Percentiles rank a stretch among this genome's conserved stretches.
phyloP scores from a whole-genome alignment of 2,888 invertebrate species.

The Flexamia atlantica region DNA sequence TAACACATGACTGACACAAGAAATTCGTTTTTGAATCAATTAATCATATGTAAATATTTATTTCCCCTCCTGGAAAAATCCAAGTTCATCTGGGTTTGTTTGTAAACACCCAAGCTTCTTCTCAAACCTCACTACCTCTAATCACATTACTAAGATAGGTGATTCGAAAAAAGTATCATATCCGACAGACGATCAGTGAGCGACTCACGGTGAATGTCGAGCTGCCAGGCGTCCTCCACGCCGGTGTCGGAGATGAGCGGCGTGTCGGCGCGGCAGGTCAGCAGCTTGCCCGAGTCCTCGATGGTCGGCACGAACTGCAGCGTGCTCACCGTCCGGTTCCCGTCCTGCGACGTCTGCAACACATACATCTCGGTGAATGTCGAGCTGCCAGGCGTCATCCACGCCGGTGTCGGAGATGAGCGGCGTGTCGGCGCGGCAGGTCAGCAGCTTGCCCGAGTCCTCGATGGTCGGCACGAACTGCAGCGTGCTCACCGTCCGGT shows the following conservation, averaged over 20 bases:
- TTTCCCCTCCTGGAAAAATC: too few species aligned
- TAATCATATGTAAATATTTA: too few species aligned
- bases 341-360: constrained; percentile 70
- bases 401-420: constrained; percentile 66
- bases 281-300: constrained; percentile 73
- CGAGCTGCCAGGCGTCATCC: constrained; percentile 71
- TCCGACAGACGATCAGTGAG: too few species aligned
- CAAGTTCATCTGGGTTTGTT: too few species aligned
- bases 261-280: constrained; percentile 73
- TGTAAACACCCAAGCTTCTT: too few species aligned
- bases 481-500: constrained; percentile 73
- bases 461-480: constrained; percentile 73
- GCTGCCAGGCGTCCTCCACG: constrained; percentile 70
- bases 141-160: too few species aligned
- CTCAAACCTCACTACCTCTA: too few species aligned
- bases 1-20: too few species aligned
- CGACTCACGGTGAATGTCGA: constrained; percentile 70
- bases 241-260: constrained; percentile 65
- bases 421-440: constrained; percentile 72
- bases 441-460: constrained; percentile 73
- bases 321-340: constrained; percentile 73
- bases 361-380: constrained; percentile 69
- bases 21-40: too few species aligned
- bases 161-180: too few species aligned
- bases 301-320: constrained; percentile 73